Base-by-base conservation (phyloP, 2,888 invertebrate species). In the Molorchus minor region DNA sequence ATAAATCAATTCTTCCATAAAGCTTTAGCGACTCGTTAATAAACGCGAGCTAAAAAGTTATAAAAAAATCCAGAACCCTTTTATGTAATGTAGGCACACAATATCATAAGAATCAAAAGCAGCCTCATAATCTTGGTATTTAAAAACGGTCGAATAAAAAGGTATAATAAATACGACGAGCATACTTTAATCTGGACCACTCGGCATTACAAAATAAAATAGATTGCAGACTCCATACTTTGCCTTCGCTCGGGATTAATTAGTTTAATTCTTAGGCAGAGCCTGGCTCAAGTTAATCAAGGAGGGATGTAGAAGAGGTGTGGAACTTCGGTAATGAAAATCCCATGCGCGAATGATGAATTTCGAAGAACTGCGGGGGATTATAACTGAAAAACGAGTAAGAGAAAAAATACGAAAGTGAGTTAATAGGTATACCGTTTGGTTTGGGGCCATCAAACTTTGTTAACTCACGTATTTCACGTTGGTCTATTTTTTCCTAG, bases 211-310 rank as follows among this genome's bases (percentile, higher is more conserved):
- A 73, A 72, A 72, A 73, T 69, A 74, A 74, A 75, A 75, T 71
- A 71, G 71, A 74, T 75, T 72, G 72, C 72, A 70, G 69, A 58
- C 67, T 61, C 67, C 71, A 70, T 69, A 67, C 69, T 69, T 72
- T 69, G 71, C 71, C 68, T 70, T 74, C 71, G 71, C 70, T 64
- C 55, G 62, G 73, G 73, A 75, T 76, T 76, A 75, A 76, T 76
- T 76, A 74, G 73, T 74, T 74, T 75, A 76, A 76, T 76, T 75
- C 75, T 74, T 73, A 70, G 72, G 71, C 70, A 64, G 65, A 61
- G 69, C 66, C 69, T 60, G 65, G 46, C 52, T 47, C 52, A 56
- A 66, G 69, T 70, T 66, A 67, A 67, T 65, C 70, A 69, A 62
- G 65, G 64, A 61, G 60, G 60, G 61, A 62, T 67, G 61, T 58